Evolutionary conservation across 2,888 invertebrate genomes (phyloP).

Genomic region (Germaria angustata): DNA sequence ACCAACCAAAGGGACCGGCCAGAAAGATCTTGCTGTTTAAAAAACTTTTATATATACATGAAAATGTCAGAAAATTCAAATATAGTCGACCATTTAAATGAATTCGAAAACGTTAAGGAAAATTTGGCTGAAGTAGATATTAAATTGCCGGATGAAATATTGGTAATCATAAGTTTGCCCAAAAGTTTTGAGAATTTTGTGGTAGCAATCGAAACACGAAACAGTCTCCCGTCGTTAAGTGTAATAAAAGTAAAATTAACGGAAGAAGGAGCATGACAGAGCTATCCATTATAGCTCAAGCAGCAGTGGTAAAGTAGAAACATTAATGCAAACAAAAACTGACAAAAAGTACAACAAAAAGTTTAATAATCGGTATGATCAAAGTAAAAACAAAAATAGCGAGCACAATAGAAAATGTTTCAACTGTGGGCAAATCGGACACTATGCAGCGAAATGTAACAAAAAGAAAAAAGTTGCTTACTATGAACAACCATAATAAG

Average conservation of each 20-base stretch:
- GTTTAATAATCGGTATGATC: too few relatives aligned
- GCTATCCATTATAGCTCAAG: conserved; percentile 5
- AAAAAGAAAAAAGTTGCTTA: conserved; percentile 5
- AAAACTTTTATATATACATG: neutral
- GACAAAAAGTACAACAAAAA: too few relatives aligned
- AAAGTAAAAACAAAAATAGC: neutral
- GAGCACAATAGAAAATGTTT: neutral
- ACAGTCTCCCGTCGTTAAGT: conserved; percentile 35
- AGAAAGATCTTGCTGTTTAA: neutral
- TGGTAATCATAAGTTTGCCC: conserved; percentile 56
- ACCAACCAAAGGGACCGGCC: neutral
- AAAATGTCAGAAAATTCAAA: neutral
- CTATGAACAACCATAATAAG: neutral
- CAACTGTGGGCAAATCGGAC: conserved; percentile 4
- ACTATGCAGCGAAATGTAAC: conserved; percentile 2
- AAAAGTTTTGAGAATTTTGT: conserved; percentile 61
- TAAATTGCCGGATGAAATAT: conserved; percentile 32
- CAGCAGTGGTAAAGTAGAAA: neutral
- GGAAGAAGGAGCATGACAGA: conserved; percentile 48
- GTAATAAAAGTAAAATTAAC: conserved; percentile 54
- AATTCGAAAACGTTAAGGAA: neutral
- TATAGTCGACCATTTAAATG: neutral
- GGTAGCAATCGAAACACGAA: conserved; percentile 17
- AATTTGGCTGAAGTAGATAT: too few relatives aligned
- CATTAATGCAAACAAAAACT: neutral